phyloP scores from a whole-genome alignment of 2,888 invertebrate species.

The Alloplasta piceator region DNA sequence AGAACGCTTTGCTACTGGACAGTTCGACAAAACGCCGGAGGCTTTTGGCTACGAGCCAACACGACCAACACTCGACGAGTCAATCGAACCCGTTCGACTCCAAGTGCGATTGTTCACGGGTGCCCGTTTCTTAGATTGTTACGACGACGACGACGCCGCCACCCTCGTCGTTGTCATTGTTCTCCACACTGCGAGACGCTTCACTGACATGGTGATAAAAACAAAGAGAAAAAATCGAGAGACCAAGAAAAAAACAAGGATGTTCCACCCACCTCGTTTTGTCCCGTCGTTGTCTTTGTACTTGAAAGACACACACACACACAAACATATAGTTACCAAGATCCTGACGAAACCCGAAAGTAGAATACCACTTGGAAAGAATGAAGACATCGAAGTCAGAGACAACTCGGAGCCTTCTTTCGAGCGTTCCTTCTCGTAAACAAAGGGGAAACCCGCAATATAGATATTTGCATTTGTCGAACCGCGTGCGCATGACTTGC shows the following conservation, averaged over 20 bases:
- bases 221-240: not conserved
- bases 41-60: slow-evolving; percentile 41
- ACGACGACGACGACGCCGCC: slow-evolving; percentile 54
- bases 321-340: not conserved
- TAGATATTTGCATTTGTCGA: slow-evolving; percentile 43
- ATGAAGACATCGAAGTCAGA: slow-evolving; percentile 43
- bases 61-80: slow-evolving; percentile 67
- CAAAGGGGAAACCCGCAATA: slow-evolving; percentile 41
- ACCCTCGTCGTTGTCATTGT: slow-evolving; percentile 10
- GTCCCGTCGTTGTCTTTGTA: slow-evolving; percentile 7
- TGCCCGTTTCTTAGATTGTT: slow-evolving; percentile 62
- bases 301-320: slow-evolving; percentile 24
- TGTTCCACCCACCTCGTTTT: slow-evolving; percentile 49
- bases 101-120: slow-evolving; percentile 57
- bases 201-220: slow-evolving; percentile 34
- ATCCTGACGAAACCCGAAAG: not conserved
- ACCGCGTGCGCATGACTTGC: slow-evolving; percentile 21
- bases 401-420: slow-evolving; percentile 9
- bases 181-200: slow-evolving; percentile 2
- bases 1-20: slow-evolving; percentile 42
- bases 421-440: slow-evolving; percentile 32
- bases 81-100: slow-evolving; percentile 68
- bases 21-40: slow-evolving; percentile 18
- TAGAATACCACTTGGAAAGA: slow-evolving; percentile 14
- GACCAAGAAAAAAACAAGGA: slow-evolving; percentile 1